These are phyloP conservation scores for Patella ulyssiponensis DNA, from an alignment of 2,888 invertebrate genomes.

Conservation along the genomic window DNA sequence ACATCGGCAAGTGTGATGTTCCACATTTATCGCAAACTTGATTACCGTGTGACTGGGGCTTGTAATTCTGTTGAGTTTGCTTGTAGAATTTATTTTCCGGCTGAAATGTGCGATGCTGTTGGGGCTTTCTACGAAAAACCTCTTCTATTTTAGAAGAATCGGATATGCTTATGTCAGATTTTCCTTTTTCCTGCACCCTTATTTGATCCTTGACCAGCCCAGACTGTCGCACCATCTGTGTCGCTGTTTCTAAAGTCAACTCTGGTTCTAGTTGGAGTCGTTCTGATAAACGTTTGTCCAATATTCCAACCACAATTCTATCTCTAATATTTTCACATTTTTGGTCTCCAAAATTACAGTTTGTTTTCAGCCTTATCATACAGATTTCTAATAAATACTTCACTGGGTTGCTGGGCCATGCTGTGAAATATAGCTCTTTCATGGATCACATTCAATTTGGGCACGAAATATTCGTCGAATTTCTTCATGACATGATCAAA, in stretches of 20 bases:
- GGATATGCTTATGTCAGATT: constrained; percentile 1
- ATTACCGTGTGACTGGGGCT: not conserved
- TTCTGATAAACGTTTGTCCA: constrained; percentile 26
- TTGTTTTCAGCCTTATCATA: constrained; percentile 32
- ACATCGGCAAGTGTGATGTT: constrained; percentile 22
- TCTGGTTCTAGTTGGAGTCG: constrained; percentile 25
- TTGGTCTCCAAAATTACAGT: constrained; percentile 27
- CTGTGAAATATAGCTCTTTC: constrained; percentile 26
- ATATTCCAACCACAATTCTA: constrained; percentile 27
- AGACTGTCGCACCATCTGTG: constrained; percentile 20
- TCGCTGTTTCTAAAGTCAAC: constrained; percentile 22
- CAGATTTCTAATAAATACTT: constrained; percentile 25
- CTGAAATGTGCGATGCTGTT: too few relatives aligned
- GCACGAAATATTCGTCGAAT: constrained; percentile 30
- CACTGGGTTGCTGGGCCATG: constrained; percentile 20
- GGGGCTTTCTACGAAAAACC: not conserved
- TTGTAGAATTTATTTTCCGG: not conserved
- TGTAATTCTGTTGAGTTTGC: not conserved
- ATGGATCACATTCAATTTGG: constrained; percentile 29
- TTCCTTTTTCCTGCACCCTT: constrained; percentile 10
- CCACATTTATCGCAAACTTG: constrained; percentile 21
- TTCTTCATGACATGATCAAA: constrained; percentile 27
- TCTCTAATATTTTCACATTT: constrained; percentile 29
- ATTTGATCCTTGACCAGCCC: constrained; percentile 30
- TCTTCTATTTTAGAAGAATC: not conserved